Conservation (phyloP, 2,113 vertebrate species). For the Grus americana region DNA sequence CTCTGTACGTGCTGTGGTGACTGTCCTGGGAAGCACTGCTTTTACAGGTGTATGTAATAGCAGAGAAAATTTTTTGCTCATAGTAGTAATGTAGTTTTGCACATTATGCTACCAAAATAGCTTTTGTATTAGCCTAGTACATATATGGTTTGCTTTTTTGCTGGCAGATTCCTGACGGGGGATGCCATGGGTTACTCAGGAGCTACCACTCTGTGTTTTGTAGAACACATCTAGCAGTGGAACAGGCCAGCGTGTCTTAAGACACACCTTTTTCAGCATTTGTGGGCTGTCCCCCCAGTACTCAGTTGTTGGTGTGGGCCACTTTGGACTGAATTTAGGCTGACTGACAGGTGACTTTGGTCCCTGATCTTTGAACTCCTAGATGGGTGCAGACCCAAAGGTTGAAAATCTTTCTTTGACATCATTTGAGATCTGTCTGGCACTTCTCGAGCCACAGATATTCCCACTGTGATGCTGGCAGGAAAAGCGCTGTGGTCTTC, state of each 20-base stretch:
- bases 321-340: background rate
- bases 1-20: background rate
- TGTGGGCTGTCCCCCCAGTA: background rate
- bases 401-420: background rate
- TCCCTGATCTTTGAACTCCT: background rate
- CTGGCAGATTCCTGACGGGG: background rate
- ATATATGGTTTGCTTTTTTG: background rate
- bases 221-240: background rate
- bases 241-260: background rate
- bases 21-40: background rate
- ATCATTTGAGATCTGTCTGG: background rate
- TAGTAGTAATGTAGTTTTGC: background rate
- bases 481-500: background rate
- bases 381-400: background rate
- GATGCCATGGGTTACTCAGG: background rate
- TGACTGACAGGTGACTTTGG: background rate
- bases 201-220: background rate
- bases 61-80: background rate
- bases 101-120: background rate
- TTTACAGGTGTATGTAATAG: background rate
- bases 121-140: background rate
- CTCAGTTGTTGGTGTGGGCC: background rate
- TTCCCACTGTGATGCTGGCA: conserved; percentile 27
- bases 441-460: background rate
- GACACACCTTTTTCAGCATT: background rate